Conservation (phyloP, 2,113 vertebrate species). For the Sinocyclocheilus grahami region DNA sequence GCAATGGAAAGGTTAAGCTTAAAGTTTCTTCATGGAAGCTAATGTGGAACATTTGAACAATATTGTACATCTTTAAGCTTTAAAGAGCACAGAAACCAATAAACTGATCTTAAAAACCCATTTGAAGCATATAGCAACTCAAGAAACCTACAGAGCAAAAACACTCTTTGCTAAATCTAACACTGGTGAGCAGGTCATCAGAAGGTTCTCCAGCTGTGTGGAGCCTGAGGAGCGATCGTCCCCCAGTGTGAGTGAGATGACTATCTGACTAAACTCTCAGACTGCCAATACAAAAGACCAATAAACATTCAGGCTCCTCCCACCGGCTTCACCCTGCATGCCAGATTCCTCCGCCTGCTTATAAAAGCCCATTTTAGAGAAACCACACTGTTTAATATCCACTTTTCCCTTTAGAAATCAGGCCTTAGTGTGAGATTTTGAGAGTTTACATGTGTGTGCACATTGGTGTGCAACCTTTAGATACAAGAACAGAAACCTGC, state of each 20-base stretch:
- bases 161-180: not conserved
- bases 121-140: no score
- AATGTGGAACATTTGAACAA: not conserved
- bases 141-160: not conserved
- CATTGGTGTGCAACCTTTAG: not conserved
- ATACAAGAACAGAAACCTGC: not conserved
- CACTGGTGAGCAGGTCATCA: not conserved
- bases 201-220: slow-evolving; percentile 28
- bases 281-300: slow-evolving; percentile 45
- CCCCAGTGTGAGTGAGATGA: slow-evolving; percentile 17
- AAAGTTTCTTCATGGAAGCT: not conserved
- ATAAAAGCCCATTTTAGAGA: not conserved
- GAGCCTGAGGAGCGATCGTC: not conserved
- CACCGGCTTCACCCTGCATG: not conserved
- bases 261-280: slow-evolving; percentile 44
- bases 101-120: not conserved
- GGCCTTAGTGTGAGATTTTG: not conserved
- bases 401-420: slow-evolving; percentile 9
- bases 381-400: slow-evolving; percentile 26
- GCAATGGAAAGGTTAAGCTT: not conserved
- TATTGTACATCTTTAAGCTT: not conserved
- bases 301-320: slow-evolving; percentile 49
- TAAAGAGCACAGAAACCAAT: not conserved
- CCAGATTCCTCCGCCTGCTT: slow-evolving; percentile 36
- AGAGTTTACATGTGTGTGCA: not conserved